Evolutionary conservation across 2,888 invertebrate species (phyloP).

Genomic region (Dryococelus australis): DNA sequence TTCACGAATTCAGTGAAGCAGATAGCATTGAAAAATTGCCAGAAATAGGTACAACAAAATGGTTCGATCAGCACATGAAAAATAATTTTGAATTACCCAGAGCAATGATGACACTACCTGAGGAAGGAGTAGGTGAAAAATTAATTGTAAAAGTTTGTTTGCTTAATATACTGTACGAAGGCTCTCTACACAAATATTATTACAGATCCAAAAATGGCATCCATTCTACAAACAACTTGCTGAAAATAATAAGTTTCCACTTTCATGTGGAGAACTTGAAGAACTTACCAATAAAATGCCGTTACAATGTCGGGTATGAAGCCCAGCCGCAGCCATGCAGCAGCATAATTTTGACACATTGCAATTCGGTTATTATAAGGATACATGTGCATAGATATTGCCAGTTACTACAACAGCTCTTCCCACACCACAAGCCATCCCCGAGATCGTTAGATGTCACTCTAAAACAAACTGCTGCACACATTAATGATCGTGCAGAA

Average conservation of each 20-base stretch:
- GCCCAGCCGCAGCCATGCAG: conserved; percentile 1
- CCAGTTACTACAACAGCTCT: neutral
- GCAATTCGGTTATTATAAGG: neutral
- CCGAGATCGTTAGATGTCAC: neutral
- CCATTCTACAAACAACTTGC: neutral
- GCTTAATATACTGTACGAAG: neutral
- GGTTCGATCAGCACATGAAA: neutral
- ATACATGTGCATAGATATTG: neutral
- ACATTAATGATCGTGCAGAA: too few relatives aligned
- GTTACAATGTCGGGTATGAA: neutral
- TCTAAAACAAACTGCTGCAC: neutral
- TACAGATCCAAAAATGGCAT: neutral
- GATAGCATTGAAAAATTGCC: neutral
- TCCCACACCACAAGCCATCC: neutral
- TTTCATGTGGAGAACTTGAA: neutral
- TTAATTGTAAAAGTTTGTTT: conserved; percentile 5
- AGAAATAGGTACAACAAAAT: neutral
- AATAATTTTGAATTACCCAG: neutral
- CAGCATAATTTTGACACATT: neutral
- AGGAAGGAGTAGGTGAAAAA: neutral
- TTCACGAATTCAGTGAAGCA: conserved; percentile 13
- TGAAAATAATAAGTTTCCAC: neutral
- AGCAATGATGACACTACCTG: neutral
- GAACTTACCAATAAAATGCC: neutral
- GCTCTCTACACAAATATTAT: neutral